Evolutionary conservation across 1,140 invertebrate species (phyloP).

Genomic region (Portunus trituberculatus): DNA sequence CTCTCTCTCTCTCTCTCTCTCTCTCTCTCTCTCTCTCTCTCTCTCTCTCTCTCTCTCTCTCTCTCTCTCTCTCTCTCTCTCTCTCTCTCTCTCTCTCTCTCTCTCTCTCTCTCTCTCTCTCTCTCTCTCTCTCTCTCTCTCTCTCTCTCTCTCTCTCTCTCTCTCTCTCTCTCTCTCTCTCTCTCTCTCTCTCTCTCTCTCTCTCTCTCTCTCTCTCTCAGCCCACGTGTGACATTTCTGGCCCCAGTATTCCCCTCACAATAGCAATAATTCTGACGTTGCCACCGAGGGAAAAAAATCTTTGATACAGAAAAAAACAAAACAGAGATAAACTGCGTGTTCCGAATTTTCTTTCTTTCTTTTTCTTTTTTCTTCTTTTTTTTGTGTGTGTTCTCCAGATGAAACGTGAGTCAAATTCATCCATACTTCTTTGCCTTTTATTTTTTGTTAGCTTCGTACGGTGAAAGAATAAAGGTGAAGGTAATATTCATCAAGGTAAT

Average conservation of each 20-base stretch:
- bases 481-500: no score
- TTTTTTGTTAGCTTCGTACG: not conserved
- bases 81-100: not conserved
- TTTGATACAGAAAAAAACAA: not conserved
- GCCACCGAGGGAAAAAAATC: not conserved
- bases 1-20: not conserved
- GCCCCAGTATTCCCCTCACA: no score
- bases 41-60: no score
- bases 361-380: no score
- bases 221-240: no score
- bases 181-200: no score
- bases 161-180: no score
- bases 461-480: no score
- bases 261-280: not conserved
- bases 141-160: no score
- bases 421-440: not conserved
- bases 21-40: not conserved
- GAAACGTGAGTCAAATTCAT: not conserved
- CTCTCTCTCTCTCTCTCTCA: no score
- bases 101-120: no score
- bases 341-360: not conserved
- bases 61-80: not conserved
- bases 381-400: not conserved
- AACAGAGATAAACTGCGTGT: not conserved
- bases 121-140: no score